These are phyloP conservation scores for Parnassius apollo DNA, from an alignment of 2,888 invertebrate genomes.

Conservation along the genomic window DNA sequence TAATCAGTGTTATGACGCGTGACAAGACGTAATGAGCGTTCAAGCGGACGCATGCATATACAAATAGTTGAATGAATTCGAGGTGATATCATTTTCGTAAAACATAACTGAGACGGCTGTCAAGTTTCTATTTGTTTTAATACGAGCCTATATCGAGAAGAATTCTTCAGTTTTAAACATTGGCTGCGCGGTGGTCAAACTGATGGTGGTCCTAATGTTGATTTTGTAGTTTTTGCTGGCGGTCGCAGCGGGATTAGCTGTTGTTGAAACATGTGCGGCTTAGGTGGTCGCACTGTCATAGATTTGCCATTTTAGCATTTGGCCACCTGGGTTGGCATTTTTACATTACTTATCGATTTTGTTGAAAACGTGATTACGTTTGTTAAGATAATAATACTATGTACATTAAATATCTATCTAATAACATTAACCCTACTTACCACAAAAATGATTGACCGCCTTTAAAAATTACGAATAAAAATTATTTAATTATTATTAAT, in stretches of 20 bases:
- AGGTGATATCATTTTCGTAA: neutral
- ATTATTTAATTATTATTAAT: no score
- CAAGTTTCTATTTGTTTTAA: conserved; percentile 8
- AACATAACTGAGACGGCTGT: conserved; percentile 3
- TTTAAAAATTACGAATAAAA: no score
- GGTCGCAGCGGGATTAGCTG: conserved; percentile 6
- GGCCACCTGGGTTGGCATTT: conserved; percentile 6
- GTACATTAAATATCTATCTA: no score
- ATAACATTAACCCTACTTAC: no score
- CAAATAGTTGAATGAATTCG: conserved; percentile 38
- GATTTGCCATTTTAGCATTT: conserved; percentile 6
- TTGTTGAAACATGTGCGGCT: conserved; percentile 14
- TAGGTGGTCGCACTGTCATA: conserved; percentile 18
- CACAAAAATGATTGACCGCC: no score
- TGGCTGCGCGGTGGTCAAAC: conserved; percentile 17
- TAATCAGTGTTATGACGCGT: conserved; percentile 75
- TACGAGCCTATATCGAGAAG: conserved; percentile 27
- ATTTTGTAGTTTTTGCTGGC: conserved; percentile 21
- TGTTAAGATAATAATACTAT: no score
- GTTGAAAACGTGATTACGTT: no score
- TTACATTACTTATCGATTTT: neutral
- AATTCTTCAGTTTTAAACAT: conserved; percentile 29
- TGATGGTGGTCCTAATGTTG: conserved; percentile 20
- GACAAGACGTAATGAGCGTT: conserved; percentile 66
- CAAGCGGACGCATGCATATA: conserved; percentile 36